Evolutionary conservation across 2,113 vertebrate genomes (phyloP).

Genomic region (Cinclus cinclus): DNA sequence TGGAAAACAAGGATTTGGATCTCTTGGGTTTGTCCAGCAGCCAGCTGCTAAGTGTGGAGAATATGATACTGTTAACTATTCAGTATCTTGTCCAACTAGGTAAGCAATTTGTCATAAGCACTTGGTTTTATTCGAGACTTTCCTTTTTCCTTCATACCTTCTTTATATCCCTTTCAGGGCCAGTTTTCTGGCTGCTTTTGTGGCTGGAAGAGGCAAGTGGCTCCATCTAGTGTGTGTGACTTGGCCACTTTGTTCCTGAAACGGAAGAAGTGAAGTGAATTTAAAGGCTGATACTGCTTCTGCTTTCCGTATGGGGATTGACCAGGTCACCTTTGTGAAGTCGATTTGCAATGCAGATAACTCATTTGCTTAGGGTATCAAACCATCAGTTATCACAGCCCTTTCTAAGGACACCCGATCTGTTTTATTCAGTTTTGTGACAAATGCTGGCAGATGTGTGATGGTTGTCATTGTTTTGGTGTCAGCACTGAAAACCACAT

Average conservation of each 20-base stretch:
- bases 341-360: slow-evolving; percentile 49
- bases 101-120: slow-evolving; percentile 66
- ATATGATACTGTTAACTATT: slow-evolving; percentile 92
- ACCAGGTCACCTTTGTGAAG: slow-evolving; percentile 42
- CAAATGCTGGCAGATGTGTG: slow-evolving; percentile 57
- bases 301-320: slow-evolving; percentile 1
- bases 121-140: neutral
- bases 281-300: neutral
- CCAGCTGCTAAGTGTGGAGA: slow-evolving; percentile 90
- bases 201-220: slow-evolving; percentile 32
- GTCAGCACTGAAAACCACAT: slow-evolving; percentile 52
- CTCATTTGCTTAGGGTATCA: slow-evolving; percentile 50
- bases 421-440: slow-evolving; percentile 46
- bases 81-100: slow-evolving; percentile 94
- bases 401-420: slow-evolving; percentile 38
- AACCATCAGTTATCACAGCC: slow-evolving; percentile 37
- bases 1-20: slow-evolving; percentile 86
- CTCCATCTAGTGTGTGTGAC: slow-evolving; percentile 63
- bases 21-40: slow-evolving; percentile 83
- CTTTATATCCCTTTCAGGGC: neutral
- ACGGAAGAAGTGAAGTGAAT: neutral
- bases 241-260: neutral
- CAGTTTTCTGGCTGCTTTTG: neutral
- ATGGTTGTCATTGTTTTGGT: slow-evolving; percentile 31
- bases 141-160: neutral